Evolutionary conservation across 2,888 invertebrate genomes (phyloP).

Genomic region (Eupithecia tripunctaria): DNA sequence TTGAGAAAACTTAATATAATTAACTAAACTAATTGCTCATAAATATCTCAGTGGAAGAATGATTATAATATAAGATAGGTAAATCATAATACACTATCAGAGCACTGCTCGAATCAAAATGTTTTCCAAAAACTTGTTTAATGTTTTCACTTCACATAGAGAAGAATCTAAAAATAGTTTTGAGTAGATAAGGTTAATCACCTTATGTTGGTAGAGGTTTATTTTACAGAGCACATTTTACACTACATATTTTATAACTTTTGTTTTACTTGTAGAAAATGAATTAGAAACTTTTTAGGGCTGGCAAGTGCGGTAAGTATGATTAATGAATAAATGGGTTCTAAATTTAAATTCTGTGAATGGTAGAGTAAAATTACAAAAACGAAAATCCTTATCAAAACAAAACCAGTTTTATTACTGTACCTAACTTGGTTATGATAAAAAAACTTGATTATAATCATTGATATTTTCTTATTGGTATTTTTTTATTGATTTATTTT

Average conservation of each 20-base stretch:
- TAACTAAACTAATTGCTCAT: not conserved
- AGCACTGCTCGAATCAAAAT: not conserved
- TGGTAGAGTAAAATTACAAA: not conserved
- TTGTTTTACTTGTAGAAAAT: not conserved
- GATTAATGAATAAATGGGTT: not conserved
- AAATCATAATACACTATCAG: not conserved
- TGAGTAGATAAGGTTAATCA: slow-evolving; percentile 26
- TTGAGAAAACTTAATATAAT: too few species aligned
- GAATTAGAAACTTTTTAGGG: not conserved
- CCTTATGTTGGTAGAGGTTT: slow-evolving; percentile 22
- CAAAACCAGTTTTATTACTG: not conserved
- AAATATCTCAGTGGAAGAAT: not conserved
- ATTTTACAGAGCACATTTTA: not conserved
- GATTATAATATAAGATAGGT: not conserved
- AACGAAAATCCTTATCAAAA: not conserved
- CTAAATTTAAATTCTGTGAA: slow-evolving; percentile 12
- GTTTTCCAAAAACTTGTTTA: not conserved
- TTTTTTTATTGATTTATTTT: not conserved
- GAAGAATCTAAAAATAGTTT: slow-evolving; percentile 6
- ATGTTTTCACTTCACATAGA: slow-evolving; percentile 5
- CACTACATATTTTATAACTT: not conserved
- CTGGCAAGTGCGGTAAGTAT: not conserved
- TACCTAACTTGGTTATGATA: not conserved
- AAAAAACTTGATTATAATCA: not conserved
- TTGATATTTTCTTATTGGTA: not conserved